phyloP scores from a whole-genome alignment of 2,113 vertebrate genomes.

The Menura novaehollandiae region DNA sequence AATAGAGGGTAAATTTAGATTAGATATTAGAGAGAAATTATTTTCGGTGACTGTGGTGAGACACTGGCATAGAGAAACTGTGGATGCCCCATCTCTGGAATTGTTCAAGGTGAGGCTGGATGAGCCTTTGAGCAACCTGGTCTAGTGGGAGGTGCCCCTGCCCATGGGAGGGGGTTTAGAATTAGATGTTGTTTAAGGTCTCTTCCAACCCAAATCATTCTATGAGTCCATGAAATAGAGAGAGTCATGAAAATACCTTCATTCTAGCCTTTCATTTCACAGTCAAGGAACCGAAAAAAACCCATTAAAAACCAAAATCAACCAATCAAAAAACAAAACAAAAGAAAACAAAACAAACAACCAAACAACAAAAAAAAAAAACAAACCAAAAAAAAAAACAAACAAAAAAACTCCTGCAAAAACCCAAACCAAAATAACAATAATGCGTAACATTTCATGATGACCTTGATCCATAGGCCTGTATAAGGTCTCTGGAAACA shows the following conservation, averaged over 20 bases:
- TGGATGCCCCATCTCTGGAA: not conserved
- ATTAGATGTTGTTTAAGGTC: not conserved
- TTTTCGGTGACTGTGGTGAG: not conserved
- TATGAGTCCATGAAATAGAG: not conserved
- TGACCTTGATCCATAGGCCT: not conserved
- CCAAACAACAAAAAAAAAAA: not conserved
- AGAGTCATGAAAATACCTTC: not conserved
- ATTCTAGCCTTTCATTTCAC: not conserved
- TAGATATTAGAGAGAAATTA: not conserved
- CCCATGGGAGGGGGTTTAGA: not conserved
- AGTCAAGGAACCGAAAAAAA: not conserved
- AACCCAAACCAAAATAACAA: not conserved
- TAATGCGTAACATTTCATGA: accelerated
- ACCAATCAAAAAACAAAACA: not conserved
- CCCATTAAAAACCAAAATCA: not conserved
- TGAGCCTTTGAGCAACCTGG: not conserved
- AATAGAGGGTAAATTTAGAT: not conserved
- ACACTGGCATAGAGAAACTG: not conserved
- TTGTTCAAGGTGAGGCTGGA: not conserved
- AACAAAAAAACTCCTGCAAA: not conserved
- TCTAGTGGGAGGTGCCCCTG: not conserved
- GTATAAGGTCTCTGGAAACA: not conserved
- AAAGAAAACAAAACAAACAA: not conserved
- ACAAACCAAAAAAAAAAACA: not conserved
- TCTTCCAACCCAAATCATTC: not conserved